Base-by-base conservation (phyloP, 2,888 invertebrate genomes). In the Osmoderma eremita region DNA sequence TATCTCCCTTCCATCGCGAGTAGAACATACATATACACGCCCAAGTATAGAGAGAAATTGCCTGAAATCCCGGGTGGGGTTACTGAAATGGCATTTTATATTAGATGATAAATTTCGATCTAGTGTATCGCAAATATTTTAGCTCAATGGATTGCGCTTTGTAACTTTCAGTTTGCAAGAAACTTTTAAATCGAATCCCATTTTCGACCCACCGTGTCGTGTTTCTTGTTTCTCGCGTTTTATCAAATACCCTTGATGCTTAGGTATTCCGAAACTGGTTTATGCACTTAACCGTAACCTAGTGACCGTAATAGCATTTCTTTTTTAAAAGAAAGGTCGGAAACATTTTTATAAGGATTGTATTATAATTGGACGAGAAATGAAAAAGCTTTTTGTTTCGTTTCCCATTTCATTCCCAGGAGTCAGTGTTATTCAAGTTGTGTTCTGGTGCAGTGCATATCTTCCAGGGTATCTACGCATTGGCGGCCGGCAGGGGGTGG, bases 61-160 rank as follows among this genome's bases (percentile, higher is more conserved):
- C 30, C 15, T n/a, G 24, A n/a, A 58, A 45, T 24, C 15, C 30
- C 45, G 30, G 2, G 36, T 61, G 30, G 45, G 58, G 30, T 45
- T 17, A 13, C 15, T 17, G 30, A 36, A 36, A 61, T 22, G n/a
- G 24, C 45, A 45, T 45, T 45, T 61, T 18, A 45, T 45, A 45
- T 61, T 18, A 61, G 45, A 45, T 45, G 17, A 45, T 61, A 45
- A 61, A 61, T 45, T 61, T 45, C 30, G 12, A 61, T 61, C 4
- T 45, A 30, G 45, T 58, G 15, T 42, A 58, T 42, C 45, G 58
- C 30, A 48, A 45, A 24, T 42, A 58, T 45, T 58, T 58, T 42
- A 24, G 42, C 8, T 42, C 45, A 61, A 61, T 48, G 18, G 45
- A 61, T 17, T n/a, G 30, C 30, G 30, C 17, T 56, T 42, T 22